Conservation (phyloP, 2,888 invertebrate genomes). For the Morpho achilles region DNA sequence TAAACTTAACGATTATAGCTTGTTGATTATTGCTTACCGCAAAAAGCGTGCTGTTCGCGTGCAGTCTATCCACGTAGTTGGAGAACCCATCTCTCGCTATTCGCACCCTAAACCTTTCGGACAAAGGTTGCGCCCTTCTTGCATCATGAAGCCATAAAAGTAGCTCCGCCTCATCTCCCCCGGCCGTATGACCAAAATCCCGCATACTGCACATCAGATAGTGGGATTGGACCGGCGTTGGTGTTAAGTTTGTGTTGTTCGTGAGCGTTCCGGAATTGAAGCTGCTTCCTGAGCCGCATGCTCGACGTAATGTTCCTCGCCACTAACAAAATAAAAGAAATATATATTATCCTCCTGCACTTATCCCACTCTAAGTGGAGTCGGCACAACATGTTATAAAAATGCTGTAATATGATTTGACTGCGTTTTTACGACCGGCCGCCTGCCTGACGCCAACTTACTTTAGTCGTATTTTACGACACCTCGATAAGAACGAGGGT, state of each 20-base stretch:
- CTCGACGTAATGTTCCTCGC: constrained; percentile 69
- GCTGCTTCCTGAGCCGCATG: constrained; percentile 69
- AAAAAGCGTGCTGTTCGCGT: constrained; percentile 93
- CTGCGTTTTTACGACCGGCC: too few species aligned
- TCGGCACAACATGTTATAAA: too few species aligned
- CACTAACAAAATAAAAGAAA: constrained; percentile 44
- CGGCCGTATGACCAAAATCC: constrained; percentile 92
- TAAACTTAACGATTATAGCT: too few species aligned
- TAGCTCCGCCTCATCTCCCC: constrained; percentile 94
- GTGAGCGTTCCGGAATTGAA: constrained; percentile 68
- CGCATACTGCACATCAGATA: constrained; percentile 91
- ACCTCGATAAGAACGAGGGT: too few species aligned
- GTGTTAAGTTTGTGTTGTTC: constrained; percentile 37
- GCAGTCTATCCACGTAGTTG: constrained; percentile 91
- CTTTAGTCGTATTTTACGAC: too few species aligned
- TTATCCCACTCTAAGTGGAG: too few species aligned
- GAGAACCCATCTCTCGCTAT: constrained; percentile 95
- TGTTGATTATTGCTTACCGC: constrained; percentile 74
- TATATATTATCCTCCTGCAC: too few species aligned
- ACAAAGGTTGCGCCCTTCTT: constrained; percentile 86
- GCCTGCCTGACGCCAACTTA: too few species aligned
- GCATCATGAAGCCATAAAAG: constrained; percentile 93
- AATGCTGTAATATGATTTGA: too few species aligned
- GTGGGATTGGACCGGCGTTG: constrained; percentile 60
- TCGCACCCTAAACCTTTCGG: constrained; percentile 93